These are phyloP conservation scores for Gibbula magus DNA, from an alignment of 2,888 invertebrate genomes.

Conservation along the genomic window DNA sequence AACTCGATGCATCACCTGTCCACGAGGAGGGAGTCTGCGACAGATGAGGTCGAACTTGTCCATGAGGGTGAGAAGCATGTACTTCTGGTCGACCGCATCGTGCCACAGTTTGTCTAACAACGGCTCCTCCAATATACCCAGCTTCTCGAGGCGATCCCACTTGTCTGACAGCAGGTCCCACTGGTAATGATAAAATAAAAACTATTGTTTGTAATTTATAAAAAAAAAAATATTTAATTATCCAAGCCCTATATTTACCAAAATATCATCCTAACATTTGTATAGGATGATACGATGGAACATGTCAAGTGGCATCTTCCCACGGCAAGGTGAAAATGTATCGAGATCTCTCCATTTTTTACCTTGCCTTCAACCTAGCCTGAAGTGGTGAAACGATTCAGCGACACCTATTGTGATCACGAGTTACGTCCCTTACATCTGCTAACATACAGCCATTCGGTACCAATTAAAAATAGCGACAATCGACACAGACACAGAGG, in stretches of 20 bases:
- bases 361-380: too few species aligned
- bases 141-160: constrained; percentile 62
- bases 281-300: too few species aligned
- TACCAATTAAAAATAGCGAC: too few species aligned
- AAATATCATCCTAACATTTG: background rate
- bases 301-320: too few species aligned
- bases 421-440: too few species aligned
- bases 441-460: too few species aligned
- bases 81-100: constrained; percentile 64
- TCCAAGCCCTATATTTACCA: background rate
- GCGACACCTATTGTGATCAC: too few species aligned
- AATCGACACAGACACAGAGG: too few species aligned
- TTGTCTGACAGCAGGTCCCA: constrained; percentile 64
- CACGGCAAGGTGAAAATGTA: too few species aligned
- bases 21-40: constrained; percentile 48
- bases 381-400: too few species aligned
- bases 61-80: constrained; percentile 68
- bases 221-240: background rate
- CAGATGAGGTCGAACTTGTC: constrained; percentile 73
- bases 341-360: too few species aligned
- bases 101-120: constrained; percentile 69
- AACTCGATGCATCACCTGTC: constrained; percentile 40
- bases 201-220: background rate
- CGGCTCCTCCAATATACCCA: constrained; percentile 69
- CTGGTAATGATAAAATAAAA: constrained; percentile 34